phyloP scores from a whole-genome alignment of 64 coral and sea anemone species.

The Pocillopora damicornis region DNA sequence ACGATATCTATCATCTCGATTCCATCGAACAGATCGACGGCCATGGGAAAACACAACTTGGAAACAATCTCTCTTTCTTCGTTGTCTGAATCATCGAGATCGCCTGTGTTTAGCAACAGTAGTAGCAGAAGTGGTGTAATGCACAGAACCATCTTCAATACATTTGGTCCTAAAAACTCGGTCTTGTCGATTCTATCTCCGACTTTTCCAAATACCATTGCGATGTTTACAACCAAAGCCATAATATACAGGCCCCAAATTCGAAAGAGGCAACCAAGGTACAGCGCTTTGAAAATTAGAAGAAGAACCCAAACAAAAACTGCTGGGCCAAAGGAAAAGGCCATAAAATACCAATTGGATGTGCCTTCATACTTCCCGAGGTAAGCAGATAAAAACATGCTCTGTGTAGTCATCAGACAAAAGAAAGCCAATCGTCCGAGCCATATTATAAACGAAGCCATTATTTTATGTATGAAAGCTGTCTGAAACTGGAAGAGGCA shows the following conservation, averaged over 20 bases:
- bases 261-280: background rate
- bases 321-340: background rate
- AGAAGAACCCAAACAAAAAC: background rate
- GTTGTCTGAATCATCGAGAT: background rate
- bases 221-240: background rate
- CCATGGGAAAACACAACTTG: background rate
- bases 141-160: conserved; percentile 18
- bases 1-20: conserved; percentile 24
- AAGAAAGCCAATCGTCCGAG: background rate
- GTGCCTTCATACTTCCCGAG: background rate
- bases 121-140: conserved; percentile 12
- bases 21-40: conserved; percentile 23
- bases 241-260: background rate
- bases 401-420: background rate
- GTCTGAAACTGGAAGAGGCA: no score
- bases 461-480: no score
- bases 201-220: background rate
- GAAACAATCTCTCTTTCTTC: background rate
- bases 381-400: background rate
- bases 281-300: no score
- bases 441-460: background rate
- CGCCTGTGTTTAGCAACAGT: background rate
- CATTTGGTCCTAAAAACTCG: conserved; percentile 1
- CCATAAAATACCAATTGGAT: background rate
- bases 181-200: background rate